Percentiles rank a stretch among this genome's conserved stretches.
phyloP scores from a whole-genome alignment of 2,888 invertebrate species.

The Enchytraeus crypticus region DNA sequence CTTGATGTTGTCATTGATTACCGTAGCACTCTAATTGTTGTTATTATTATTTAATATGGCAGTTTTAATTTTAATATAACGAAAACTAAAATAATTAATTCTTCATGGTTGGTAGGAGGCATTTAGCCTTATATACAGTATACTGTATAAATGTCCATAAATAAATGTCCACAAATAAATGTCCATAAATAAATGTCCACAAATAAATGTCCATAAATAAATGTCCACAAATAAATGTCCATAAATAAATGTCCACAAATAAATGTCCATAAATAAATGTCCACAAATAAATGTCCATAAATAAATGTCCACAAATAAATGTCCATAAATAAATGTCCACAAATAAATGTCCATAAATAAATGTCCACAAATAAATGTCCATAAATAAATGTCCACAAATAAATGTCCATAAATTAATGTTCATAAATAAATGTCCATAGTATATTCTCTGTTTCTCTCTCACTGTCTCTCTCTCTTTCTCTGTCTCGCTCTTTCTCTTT shows the following conservation, averaged over 20 bases:
- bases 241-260: background rate
- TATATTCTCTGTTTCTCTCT: background rate
- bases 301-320: background rate
- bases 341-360: background rate
- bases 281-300: background rate
- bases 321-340: background rate
- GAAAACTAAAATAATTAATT: too few relatives aligned
- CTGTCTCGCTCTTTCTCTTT: background rate
- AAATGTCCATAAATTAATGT: background rate
- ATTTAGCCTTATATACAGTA: background rate
- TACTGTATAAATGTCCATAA: background rate
- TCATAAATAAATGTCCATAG: too few relatives aligned
- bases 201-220: background rate
- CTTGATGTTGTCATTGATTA: too few relatives aligned
- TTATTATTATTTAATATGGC: too few relatives aligned
- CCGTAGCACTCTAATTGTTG: too few relatives aligned
- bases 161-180: background rate
- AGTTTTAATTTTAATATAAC: too few relatives aligned
- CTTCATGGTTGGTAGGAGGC: too few relatives aligned
- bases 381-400: background rate
- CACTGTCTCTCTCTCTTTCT: background rate
- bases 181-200: background rate
- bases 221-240: background rate
- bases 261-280: background rate
- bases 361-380: background rate